Evolutionary conservation across 2,113 vertebrate genomes (phyloP).

Genomic region (Brachyistius frenatus): DNA sequence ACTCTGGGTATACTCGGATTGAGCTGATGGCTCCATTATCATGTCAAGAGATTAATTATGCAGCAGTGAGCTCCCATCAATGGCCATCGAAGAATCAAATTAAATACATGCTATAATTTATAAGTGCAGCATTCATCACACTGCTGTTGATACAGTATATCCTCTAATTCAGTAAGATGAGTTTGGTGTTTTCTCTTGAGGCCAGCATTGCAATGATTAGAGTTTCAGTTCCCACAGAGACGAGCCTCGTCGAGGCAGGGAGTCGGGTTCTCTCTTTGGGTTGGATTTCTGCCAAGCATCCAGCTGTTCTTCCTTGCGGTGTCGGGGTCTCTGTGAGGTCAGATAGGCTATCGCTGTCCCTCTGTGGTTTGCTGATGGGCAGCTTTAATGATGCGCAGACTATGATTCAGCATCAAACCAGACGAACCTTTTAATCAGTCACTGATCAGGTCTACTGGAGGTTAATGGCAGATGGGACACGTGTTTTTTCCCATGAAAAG

Average conservation of each 20-base stretch:
- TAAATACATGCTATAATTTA: neutral
- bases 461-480: constrained; percentile 25
- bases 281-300: constrained; percentile 31
- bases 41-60: neutral
- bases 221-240: constrained; percentile 13
- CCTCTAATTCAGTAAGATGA: constrained; percentile 3
- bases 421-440: constrained; percentile 36
- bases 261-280: constrained; percentile 17
- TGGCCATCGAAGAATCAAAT: neutral
- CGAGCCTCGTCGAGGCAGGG: neutral
- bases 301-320: constrained; percentile 19
- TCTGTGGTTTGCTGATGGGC: constrained; percentile 1
- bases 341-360: constrained; percentile 20
- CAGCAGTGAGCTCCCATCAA: neutral
- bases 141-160: neutral
- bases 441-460: constrained; percentile 23
- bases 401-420: constrained; percentile 37
- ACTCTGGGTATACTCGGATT: neutral
- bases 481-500: constrained; percentile 25
- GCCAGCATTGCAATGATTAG: neutral
- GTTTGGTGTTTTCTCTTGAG: neutral
- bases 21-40: neutral
- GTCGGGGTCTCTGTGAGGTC: constrained; percentile 31
- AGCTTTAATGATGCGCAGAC: constrained; percentile 8
- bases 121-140: constrained; percentile 1